Evolutionary conservation across 1,140 invertebrate genomes (phyloP), one percentile per base, ranked within the genome.

Genomic region (Phthorimaea operculella): DNA sequence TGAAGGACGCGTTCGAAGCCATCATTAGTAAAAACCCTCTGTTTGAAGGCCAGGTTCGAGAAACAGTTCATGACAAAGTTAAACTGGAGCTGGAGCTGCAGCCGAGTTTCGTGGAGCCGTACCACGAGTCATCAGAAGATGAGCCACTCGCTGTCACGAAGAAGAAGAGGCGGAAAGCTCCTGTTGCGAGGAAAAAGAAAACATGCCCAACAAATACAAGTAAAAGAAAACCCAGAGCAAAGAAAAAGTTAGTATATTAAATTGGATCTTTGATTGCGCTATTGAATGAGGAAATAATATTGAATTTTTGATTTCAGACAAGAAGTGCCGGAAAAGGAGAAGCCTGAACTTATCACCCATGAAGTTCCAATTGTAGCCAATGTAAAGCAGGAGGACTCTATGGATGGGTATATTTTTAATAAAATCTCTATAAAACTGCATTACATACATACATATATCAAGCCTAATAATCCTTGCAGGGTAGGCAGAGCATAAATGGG

Each of bases 11-110:
- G 15, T 84, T 84, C 63, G 75, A 83, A 50, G 62, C 73, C 44
- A 74, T 84, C 14, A 61, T 84, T 17, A 79, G 63, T 52, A 82
- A 79, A 60, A 84, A 84, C 55, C 81, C 81, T 4, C 53, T 84
- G 50, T 82, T 84, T 58, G 70, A 67, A 0, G 11, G 33, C 2
- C 52, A 55, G 49, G 33, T 54, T 3, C 59, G 61, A n/a, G 52
- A 67, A 39, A 49, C 66, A 15, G 58, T 51, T 7, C 51, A 74
- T 14, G 62, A 66, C 1, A 28, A 62, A 36, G 68, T 83, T 5
- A 83, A 83, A 42, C 64, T 68, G 52, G 80, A 83, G 50, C 17
- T 62, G 11, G 47, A 54, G 0, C 53, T 59, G 1, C 45, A 49
- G 52, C 18, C 21, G 11, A 28, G 21, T 4, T 42, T 34, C 33